Evolutionary conservation across 2,888 invertebrate genomes (phyloP).

Genomic region (Gonocerus acuteangulatus): DNA sequence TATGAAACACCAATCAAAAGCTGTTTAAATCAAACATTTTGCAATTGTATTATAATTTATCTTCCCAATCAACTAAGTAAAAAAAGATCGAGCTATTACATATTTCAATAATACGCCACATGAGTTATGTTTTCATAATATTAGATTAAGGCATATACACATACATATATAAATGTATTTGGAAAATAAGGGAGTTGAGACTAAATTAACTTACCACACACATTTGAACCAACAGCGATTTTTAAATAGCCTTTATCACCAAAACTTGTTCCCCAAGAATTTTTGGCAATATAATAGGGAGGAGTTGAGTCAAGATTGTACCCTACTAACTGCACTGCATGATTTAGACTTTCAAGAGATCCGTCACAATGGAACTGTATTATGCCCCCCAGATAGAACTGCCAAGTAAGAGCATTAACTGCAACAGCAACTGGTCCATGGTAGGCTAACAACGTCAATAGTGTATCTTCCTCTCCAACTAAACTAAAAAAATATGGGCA

Average conservation of each 20-base stretch:
- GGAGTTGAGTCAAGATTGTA: slow-evolving; percentile 64
- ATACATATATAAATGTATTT: no score
- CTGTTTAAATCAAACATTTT: no score
- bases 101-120: no score
- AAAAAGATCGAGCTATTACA: no score
- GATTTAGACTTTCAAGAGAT: slow-evolving; percentile 55
- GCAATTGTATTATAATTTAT: no score
- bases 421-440: slow-evolving; percentile 74
- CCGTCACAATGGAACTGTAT: slow-evolving; percentile 73
- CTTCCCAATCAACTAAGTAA: no score
- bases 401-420: slow-evolving; percentile 77
- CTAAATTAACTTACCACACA: slow-evolving; percentile 55
- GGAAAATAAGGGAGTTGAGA: no score
- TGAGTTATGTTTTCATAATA: no score
- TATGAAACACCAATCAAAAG: no score
- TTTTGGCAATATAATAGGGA: slow-evolving; percentile 74
- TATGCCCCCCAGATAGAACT: slow-evolving; percentile 75
- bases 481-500: slow-evolving; percentile 50
- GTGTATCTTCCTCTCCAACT: slow-evolving; percentile 55
- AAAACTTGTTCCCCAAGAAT: slow-evolving; percentile 75
- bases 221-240: slow-evolving; percentile 64
- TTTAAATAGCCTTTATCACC: slow-evolving; percentile 70
- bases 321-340: slow-evolving; percentile 76
- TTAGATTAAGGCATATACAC: no score
- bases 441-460: slow-evolving; percentile 53